Evolutionary conservation across 2,888 invertebrate species (phyloP), one percentile per base, ranked within the genome.

Genomic region (Linyphia triangularis): DNA sequence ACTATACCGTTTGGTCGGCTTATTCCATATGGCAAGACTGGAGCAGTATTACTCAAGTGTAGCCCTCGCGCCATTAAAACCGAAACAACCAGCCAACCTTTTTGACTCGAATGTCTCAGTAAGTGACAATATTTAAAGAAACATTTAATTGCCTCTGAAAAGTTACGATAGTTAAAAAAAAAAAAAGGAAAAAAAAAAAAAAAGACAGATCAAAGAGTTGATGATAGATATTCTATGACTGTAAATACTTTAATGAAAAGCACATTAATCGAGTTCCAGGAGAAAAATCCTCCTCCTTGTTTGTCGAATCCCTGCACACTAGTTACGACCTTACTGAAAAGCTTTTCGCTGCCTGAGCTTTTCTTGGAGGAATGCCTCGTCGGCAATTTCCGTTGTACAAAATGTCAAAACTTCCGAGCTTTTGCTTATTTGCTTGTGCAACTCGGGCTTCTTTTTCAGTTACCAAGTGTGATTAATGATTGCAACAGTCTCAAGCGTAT

Each of bases 381-480:
- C 59, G 75, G 33, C 37, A 59, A 75, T 75, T 59, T 61, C 61
- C 22, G 75, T 75, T 61, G 59, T 75, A 57, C 61, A 75, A 75
- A 75, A 59, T 22, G 75, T 75, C 75, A 75, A 75, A 75, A 75
- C 75, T 61, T 61, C 19, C n/a, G 33, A 37, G 37, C 61, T 75
- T 75, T 75, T 75, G 37, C 61, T 61, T 61, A 59, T 75, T 75
- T 75, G 37, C 61, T 61, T 61, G 28, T 75, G 57, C 26, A 59
- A 75, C 37, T 75, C 61, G 1, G 26, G 9, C 37, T 37, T 61
- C 59, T 75, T 75, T 81, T 81, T 81, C 59, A 51, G 69, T 81
- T 30, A 19, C 67, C 51, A 65, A 69, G 70, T 70, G 59, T 70
- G 81, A 81, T 81, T 81, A 70, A 81, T 70, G 70, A 70, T 26